Evolutionary conservation across 2,113 vertebrate species (phyloP).

Genomic region (Pagrus major): DNA sequence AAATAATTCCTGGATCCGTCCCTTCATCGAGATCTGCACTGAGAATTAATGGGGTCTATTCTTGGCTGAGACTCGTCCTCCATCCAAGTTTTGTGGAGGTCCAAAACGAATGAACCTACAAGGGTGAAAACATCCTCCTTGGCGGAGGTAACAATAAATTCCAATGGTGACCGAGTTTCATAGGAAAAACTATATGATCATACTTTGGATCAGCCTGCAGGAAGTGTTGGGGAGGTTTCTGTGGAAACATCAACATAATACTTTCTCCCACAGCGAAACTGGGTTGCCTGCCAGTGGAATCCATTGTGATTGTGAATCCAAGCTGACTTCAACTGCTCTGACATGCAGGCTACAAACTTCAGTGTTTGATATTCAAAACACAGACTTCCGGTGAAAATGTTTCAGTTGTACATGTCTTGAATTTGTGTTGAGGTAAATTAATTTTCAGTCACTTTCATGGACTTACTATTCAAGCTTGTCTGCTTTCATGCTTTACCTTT

Average conservation of each 20-base stretch:
- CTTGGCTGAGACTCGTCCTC: too few relatives aligned
- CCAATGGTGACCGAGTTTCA: background rate
- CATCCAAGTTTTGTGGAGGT: too few relatives aligned
- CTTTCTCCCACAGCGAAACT: background rate
- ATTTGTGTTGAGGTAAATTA: too few relatives aligned
- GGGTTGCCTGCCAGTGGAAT: too few relatives aligned
- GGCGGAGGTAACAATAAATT: background rate
- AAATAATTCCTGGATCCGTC: too few relatives aligned
- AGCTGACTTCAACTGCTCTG: background rate
- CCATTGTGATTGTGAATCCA: background rate
- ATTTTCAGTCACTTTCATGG: background rate
- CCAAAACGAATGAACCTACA: too few relatives aligned
- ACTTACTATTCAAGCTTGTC: background rate
- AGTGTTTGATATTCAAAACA: background rate
- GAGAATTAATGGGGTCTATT: too few relatives aligned
- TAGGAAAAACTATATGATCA: background rate
- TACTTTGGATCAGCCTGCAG: background rate
- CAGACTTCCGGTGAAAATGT: background rate
- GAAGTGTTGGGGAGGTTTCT: background rate
- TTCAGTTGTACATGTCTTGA: background rate
- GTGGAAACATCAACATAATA: background rate
- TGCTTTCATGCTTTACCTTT: background rate
- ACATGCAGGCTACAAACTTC: background rate
- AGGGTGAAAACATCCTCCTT: too few relatives aligned
- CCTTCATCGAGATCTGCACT: too few relatives aligned